phyloP scores from a whole-genome alignment of 1,140 invertebrate species.

The Augochlora pura region DNA sequence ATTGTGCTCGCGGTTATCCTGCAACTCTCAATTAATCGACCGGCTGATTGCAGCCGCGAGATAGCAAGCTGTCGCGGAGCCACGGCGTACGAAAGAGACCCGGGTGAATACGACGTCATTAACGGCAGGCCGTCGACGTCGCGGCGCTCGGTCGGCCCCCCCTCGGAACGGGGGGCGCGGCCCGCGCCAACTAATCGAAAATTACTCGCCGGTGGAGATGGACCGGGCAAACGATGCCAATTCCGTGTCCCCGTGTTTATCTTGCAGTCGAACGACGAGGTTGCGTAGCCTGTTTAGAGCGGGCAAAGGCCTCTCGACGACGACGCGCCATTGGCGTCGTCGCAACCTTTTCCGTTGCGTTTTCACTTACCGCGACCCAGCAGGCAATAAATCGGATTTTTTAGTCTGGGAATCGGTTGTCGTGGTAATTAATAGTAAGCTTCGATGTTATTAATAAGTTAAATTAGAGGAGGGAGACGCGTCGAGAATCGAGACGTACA shows the following conservation, averaged over 20 bases:
- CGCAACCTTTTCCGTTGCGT: too few relatives aligned
- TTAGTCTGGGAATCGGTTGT: too few relatives aligned
- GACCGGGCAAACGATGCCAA: constrained; percentile 9
- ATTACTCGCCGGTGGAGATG: not conserved
- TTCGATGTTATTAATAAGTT: too few relatives aligned
- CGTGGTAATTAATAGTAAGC: too few relatives aligned
- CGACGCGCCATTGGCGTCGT: not conserved
- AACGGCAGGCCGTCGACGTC: constrained; percentile 30
- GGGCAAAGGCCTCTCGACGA: not conserved
- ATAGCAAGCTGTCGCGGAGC: constrained; percentile 48
- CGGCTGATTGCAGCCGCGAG: constrained; percentile 55
- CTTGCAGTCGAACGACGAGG: not conserved
- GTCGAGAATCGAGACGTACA: not conserved
- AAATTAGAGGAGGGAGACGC: too few relatives aligned
- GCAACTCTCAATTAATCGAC: constrained; percentile 64
- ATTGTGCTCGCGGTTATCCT: constrained; percentile 61
- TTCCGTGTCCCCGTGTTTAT: not conserved
- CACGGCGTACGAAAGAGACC: constrained; percentile 38
- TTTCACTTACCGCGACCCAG: too few relatives aligned
- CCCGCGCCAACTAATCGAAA: constrained; percentile 24
- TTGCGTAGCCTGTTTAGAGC: not conserved
- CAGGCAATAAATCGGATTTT: too few relatives aligned
- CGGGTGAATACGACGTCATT: constrained; percentile 46
- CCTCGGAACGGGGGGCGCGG: constrained; percentile 26
- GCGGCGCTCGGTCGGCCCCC: constrained; percentile 27